These are phyloP conservation scores for Diarsia dahlii DNA, from an alignment of 2,888 invertebrate species.

Conservation along the genomic window DNA sequence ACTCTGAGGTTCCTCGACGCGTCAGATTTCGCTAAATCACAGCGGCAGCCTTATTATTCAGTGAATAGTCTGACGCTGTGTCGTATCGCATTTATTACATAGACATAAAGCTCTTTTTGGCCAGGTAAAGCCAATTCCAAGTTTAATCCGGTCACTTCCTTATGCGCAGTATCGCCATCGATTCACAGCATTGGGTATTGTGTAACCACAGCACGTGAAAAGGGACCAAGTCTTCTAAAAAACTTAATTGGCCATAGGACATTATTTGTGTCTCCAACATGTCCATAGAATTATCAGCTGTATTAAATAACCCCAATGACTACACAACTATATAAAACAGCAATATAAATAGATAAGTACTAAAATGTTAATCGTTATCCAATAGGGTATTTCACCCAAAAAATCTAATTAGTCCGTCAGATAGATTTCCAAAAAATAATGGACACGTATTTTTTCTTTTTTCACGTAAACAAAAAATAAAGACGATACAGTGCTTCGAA, in stretches of 20 bases:
- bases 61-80: not conserved
- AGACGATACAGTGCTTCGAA: too few relatives aligned
- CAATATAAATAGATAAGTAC: constrained; percentile 55
- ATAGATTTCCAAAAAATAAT: too few relatives aligned
- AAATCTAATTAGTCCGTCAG: too few relatives aligned
- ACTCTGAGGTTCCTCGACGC: not conserved
- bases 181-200: not conserved
- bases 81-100: not conserved
- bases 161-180: not conserved
- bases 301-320: constrained; percentile 29
- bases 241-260: not conserved
- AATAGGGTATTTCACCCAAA: too few relatives aligned
- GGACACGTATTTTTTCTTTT: too few relatives aligned
- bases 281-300: constrained; percentile 30
- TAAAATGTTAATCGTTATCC: constrained; percentile 36
- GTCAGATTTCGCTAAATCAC: not conserved
- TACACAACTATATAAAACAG: constrained; percentile 44
- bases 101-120: not conserved
- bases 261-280: not conserved
- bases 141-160: not conserved
- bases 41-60: not conserved
- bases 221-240: not conserved
- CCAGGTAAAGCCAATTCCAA: not conserved
- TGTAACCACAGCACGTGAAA: not conserved
- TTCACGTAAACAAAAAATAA: too few relatives aligned